These are phyloP conservation scores for Malthinus seriepunctatus DNA, from an alignment of 2,888 invertebrate species.

Conservation along the genomic window DNA sequence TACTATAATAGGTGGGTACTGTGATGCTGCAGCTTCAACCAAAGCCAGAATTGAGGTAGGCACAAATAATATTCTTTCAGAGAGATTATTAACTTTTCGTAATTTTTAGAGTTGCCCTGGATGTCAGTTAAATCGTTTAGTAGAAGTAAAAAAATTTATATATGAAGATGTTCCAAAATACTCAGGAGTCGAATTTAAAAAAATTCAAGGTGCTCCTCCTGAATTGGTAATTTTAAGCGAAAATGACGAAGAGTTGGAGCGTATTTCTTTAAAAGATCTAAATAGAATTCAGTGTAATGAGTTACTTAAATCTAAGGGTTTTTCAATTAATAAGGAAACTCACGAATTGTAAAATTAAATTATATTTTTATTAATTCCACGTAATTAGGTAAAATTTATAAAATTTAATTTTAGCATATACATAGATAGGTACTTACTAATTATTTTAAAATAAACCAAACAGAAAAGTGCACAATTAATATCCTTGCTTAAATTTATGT, in stretches of 20 bases:
- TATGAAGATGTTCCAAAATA: conserved; percentile 70
- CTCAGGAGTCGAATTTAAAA: conserved; percentile 64
- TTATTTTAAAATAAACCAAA: too few species aligned
- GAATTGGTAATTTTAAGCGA: conserved; percentile 64
- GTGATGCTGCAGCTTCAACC: neutral
- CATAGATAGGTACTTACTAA: too few species aligned
- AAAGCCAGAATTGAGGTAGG: neutral
- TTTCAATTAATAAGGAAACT: conserved; percentile 41
- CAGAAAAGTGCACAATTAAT: too few species aligned
- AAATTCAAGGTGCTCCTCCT: conserved; percentile 68
- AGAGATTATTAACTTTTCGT: too few species aligned
- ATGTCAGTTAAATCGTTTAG: conserved; percentile 67
- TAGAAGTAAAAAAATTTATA: conserved; percentile 68
- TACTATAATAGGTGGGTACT: too few species aligned
- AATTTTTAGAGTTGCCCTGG: conserved; percentile 68
- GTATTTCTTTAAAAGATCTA: conserved; percentile 61
- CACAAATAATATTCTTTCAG: too few species aligned
- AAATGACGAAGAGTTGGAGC: conserved; percentile 64
- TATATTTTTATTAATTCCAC: too few species aligned
- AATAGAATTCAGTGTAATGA: conserved; percentile 70
- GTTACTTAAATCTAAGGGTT: conserved; percentile 64
- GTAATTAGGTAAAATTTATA: too few species aligned
- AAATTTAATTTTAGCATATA: too few species aligned
- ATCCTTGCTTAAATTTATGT: too few species aligned
- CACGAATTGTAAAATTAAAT: neutral